A percentile compares a stretch with the other conserved stretches of the same genome.
phyloP scores from a whole-genome alignment of 2,888 invertebrate genomes.

The Yponomeuta sedellus region DNA sequence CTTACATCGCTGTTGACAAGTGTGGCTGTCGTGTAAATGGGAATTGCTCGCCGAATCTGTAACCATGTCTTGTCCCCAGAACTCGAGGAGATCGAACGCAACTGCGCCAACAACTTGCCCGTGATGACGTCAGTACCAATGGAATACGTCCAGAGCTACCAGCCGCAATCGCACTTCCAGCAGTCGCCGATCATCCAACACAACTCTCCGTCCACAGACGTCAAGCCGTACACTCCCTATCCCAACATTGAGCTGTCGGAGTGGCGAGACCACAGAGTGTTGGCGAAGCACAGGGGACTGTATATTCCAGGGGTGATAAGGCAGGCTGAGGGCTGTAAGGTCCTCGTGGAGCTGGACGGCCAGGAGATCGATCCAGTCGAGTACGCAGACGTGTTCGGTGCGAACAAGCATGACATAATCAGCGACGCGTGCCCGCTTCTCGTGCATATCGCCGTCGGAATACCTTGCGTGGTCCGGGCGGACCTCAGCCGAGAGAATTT shows the following conservation, averaged over 20 bases:
- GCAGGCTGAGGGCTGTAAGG: conserved; percentile 81
- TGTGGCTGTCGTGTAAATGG: too few species aligned
- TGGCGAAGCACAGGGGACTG: conserved; percentile 88
- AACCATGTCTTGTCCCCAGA: conserved; percentile 53
- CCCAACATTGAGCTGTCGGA: conserved; percentile 90
- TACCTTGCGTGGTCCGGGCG: conserved; percentile 87
- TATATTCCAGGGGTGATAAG: conserved; percentile 94
- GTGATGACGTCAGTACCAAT: conserved; percentile 33
- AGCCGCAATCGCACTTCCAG: conserved; percentile 41
- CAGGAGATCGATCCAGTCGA: conserved; percentile 81
- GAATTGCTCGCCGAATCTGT: not conserved
- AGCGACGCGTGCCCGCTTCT: conserved; percentile 94
- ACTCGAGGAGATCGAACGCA: conserved; percentile 81
- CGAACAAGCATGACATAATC: conserved; percentile 90
- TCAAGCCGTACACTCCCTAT: conserved; percentile 67
- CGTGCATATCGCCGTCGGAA: conserved; percentile 86
- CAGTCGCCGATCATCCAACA: conserved; percentile 61
- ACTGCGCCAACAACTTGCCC: conserved; percentile 51
- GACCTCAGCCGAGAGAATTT: conserved; percentile 74
- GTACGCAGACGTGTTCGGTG: conserved; percentile 86
- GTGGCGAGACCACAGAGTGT: conserved; percentile 94
- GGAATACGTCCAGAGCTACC: conserved; percentile 50
- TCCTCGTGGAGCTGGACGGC: conserved; percentile 89
- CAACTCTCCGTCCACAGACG: conserved; percentile 75
- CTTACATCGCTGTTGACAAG: too few species aligned